Base-by-base conservation (phyloP, 1,140 invertebrate species). In the Luehdorfia chinensis region DNA sequence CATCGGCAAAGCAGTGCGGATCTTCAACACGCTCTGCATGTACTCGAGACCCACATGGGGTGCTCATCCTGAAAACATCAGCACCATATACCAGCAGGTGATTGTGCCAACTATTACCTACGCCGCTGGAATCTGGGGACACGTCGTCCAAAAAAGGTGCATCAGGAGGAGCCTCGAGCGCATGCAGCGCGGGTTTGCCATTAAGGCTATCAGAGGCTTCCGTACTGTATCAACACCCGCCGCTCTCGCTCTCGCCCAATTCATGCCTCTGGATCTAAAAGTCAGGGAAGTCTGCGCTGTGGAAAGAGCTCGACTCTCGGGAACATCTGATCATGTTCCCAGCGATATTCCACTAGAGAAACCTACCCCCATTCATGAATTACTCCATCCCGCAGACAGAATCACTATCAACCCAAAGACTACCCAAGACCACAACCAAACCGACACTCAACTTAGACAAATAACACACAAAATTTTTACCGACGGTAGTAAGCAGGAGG, bases 401-500 rank as follows among this genome's bases (percentile, higher is more conserved):
- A 27, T 27, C 8, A n/a, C 25, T 8, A 23, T 23, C 5, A n/a
- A n/a, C n/a, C n/a, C n/a, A n/a, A 23, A 23, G 5, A 23, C n/a
- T 23, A 23, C 5, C 5, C 21, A 23, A 23, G 21, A 23, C 5
- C 2, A 23, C 21, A 23, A 23, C 21, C 5, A 23, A 23, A 27
- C 25, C 8, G 8, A 7, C 7, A 1, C 25, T 27, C n/a, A n/a
- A n/a, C n/a, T n/a, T n/a, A n/a, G n/a, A n/a, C 4, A 4, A 9
- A 27, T n/a, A 2, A 27, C 8, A 27, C 2, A 7, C 7, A 27
- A 8, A 6, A 37, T 57, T 0, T 57, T 33, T 6, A 57, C 49
- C 1, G 48, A 57, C 11, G 54, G 54, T 4, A 57, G 48, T 48
- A n/a, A n/a, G n/a, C n/a, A n/a, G n/a, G n/a, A n/a, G n/a, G n/a